Evolutionary conservation across 2,113 vertebrate species (phyloP), one percentile per base, ranked within the genome.

Genomic region (Dromaius novaehollandiae): DNA sequence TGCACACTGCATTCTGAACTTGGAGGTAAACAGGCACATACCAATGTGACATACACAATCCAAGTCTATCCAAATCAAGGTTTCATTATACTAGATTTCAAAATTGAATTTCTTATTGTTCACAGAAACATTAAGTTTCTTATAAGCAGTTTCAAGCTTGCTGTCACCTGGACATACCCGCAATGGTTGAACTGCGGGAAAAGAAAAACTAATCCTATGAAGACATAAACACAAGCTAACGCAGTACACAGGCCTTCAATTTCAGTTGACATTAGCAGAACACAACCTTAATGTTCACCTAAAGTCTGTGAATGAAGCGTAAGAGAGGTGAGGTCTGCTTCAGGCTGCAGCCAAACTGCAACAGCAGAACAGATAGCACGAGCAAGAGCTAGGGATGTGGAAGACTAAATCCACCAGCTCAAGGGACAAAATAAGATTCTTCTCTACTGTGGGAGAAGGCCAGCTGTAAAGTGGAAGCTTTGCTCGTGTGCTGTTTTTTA

Each of bases 31-130:
- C 36, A 83, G 55, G 66, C 48, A n/a, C 36, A n/a, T 61, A 13
- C 42, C 36, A 36, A 5, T 36, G 86, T 28, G 18, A 30, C 3
- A 6, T 0, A 42, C 32, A 0, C 2, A 69, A 50, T 92, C 96
- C 42, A 61, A 89, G 34, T 78, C 90, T 93, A 94, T 79, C 95
- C 96, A 94, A 89, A 42, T 70, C 24, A 89, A 96, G 82, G 71
- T 73, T 48, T 51, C 32, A 51, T 28, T 60, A 46, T 40, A 87
- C 61, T 46, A 1, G 40, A 55, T 51, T 81, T 81, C 81, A 88
- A 66, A 68, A 86, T 77, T 48, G 89, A 58, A 64, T 83, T 80
- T 75, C 68, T 64, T 78, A 14, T 11, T 60, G 21, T 46, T 73
- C 38, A 51, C 11, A 70, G 60, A 73, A 91, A 81, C 46, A 55